Evolutionary conservation across 2,113 vertebrate genomes (phyloP).

Genomic region (Hippocampus comes): DNA sequence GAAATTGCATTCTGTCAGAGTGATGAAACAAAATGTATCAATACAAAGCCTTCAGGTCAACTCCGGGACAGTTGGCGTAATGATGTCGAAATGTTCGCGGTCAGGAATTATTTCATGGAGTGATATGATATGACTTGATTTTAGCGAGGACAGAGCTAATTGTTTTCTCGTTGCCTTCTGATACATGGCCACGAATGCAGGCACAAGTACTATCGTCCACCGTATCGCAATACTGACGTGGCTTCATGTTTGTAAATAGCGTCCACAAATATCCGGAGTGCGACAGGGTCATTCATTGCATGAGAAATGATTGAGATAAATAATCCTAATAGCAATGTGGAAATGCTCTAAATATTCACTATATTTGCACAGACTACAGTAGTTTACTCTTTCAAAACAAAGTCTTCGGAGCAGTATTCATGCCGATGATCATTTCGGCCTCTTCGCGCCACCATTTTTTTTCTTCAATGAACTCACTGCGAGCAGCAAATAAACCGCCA

Average conservation of each 20-base stretch:
- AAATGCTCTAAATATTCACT: slow-evolving; percentile 39
- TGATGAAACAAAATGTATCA: neutral
- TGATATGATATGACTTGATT: neutral
- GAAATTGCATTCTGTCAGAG: neutral
- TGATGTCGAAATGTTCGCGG: neutral
- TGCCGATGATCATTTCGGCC: slow-evolving; percentile 15
- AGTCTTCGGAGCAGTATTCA: neutral
- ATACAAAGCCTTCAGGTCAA: neutral
- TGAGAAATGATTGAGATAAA: slow-evolving; percentile 28
- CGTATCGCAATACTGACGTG: slow-evolving; percentile 54
- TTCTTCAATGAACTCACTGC: slow-evolving; percentile 18
- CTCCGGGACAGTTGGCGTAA: neutral
- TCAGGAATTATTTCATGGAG: neutral
- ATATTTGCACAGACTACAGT: slow-evolving; percentile 51
- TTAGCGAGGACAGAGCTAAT: slow-evolving; percentile 15
- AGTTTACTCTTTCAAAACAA: slow-evolving; percentile 16
- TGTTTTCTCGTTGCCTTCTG: slow-evolving; percentile 45
- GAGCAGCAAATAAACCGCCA: neutral
- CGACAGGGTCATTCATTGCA: slow-evolving; percentile 59
- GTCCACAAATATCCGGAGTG: slow-evolving; percentile 68
- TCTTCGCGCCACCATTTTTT: slow-evolving; percentile 21
- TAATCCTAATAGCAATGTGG: slow-evolving; percentile 35
- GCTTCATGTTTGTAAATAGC: slow-evolving; percentile 63
- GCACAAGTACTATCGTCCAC: slow-evolving; percentile 68
- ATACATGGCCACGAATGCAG: slow-evolving; percentile 53